phyloP scores from a whole-genome alignment of 2,113 vertebrate genomes.

The Sorex araneus region DNA sequence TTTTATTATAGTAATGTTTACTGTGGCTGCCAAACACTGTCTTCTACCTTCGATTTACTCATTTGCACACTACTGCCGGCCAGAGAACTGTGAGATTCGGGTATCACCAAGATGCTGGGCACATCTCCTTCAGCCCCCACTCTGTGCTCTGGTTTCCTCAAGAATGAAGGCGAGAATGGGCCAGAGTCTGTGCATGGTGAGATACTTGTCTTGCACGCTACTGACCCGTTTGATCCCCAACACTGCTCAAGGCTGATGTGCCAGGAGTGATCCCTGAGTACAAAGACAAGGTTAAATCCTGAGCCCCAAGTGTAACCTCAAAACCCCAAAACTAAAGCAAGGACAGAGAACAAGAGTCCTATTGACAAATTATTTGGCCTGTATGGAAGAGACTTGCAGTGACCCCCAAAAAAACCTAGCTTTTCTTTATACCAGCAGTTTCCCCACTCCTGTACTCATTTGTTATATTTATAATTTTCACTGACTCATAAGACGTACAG shows the following conservation, averaged over 20 bases:
- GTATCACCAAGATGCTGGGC: neutral
- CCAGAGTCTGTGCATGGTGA: too few relatives aligned
- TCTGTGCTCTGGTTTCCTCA: neutral
- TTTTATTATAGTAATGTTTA: neutral
- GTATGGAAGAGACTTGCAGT: neutral
- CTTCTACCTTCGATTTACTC: neutral
- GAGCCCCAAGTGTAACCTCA: too few relatives aligned
- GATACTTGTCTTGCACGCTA: too few relatives aligned
- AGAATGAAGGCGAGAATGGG: neutral
- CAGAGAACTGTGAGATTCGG: neutral
- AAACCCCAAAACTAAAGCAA: too few relatives aligned
- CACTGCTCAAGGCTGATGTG: too few relatives aligned
- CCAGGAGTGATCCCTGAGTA: too few relatives aligned
- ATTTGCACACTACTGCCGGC: neutral
- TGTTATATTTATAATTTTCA: neutral
- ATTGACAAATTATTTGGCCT: neutral
- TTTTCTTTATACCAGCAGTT: too few relatives aligned
- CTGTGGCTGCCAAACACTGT: neutral
- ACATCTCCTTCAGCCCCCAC: too few relatives aligned
- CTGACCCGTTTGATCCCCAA: too few relatives aligned
- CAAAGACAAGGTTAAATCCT: too few relatives aligned
- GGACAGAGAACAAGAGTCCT: neutral
- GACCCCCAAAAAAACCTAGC: neutral
- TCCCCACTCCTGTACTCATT: too few relatives aligned
- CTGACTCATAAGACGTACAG: neutral